These are phyloP conservation scores for Phenganax marumi DNA, from an alignment of 92 coral and sea anemone species.

Conservation along the genomic window DNA sequence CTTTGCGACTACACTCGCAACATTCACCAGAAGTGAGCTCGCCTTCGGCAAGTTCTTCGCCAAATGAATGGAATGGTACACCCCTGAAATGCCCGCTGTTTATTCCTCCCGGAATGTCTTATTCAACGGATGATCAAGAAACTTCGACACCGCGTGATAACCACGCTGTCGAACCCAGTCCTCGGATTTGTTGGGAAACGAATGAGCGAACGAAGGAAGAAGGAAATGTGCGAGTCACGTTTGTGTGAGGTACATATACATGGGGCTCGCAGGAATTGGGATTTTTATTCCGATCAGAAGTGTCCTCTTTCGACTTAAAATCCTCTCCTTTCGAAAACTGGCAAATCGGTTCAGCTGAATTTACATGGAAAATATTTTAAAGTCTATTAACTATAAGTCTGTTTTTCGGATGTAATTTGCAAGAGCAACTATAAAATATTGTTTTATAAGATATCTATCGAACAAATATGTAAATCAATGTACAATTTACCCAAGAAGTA, in stretches of 20 bases:
- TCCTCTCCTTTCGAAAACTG: no score
- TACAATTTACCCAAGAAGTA: no score
- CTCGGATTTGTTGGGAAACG: conserved; percentile 15
- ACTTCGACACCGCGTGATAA: not conserved
- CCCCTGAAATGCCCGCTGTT: conserved; percentile 26
- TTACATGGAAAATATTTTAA: no score
- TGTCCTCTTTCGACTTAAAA: no score
- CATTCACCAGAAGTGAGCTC: not conserved
- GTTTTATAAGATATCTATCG: no score
- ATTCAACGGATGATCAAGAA: not conserved
- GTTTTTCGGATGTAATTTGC: no score
- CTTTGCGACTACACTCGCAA: conserved; percentile 30
- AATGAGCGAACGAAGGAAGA: conserved; percentile 51
- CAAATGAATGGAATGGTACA: not conserved
- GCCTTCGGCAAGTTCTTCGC: conserved; percentile 4
- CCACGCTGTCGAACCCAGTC: conserved; percentile 16
- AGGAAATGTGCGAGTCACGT: conserved; percentile 82
- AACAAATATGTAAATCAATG: no score
- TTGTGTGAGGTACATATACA: conserved; percentile 56
- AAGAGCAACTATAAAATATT: no score
- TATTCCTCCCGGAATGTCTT: not conserved
- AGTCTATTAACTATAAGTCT: no score
- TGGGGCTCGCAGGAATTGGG: not conserved
- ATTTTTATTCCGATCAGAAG: no score
- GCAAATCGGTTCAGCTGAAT: no score